Evolutionary conservation across 2,113 vertebrate genomes (phyloP).

Genomic region (Podarcis raffonei): DNA sequence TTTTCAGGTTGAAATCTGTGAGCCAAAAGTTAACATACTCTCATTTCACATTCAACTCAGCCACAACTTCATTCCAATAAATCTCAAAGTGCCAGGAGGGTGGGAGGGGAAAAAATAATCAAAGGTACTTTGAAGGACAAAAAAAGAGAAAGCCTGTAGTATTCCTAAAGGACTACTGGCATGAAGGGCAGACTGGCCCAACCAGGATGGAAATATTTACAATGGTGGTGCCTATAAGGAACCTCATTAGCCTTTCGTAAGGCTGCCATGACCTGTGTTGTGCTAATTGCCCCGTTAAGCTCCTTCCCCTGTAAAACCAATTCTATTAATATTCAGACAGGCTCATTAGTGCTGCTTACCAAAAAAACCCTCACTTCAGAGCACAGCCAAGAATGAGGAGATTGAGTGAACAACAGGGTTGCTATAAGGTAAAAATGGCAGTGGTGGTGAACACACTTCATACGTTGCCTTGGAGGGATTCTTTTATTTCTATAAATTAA

Average conservation of each 20-base stretch:
- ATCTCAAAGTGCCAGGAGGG: background rate
- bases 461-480: no score
- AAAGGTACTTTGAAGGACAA: background rate
- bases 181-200: background rate
- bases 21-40: background rate
- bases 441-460: no score
- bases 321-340: rapidly evolving
- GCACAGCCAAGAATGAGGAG: background rate
- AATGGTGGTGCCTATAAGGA: rapidly evolving
- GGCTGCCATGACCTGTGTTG: background rate
- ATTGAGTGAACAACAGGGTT: slow-evolving; percentile 9
- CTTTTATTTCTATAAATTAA: no score
- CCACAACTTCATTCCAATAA: background rate
- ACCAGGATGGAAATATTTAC: background rate
- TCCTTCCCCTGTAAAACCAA: background rate
- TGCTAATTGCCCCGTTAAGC: background rate
- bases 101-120: background rate
- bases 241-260: background rate
- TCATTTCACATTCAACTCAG: background rate
- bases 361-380: background rate
- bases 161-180: background rate
- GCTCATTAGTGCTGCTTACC: background rate
- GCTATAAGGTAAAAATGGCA: no score
- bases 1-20: background rate
- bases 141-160: background rate